Evolutionary conservation across 2,797 vertebrate species (phyloP).

Genomic region (Rhinichthys osculus): DNA sequence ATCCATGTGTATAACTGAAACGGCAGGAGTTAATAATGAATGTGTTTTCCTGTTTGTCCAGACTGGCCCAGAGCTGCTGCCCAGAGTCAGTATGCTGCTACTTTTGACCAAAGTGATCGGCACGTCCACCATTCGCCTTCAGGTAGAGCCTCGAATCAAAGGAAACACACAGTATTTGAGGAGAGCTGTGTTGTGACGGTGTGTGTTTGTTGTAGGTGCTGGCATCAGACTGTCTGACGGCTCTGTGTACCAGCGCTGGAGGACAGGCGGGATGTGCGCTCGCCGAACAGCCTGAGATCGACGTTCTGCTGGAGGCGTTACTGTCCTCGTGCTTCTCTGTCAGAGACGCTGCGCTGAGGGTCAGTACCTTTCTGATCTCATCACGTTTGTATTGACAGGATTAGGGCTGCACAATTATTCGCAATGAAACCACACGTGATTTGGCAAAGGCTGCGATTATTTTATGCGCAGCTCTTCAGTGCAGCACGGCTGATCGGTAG

Average conservation of each 20-base stretch:
- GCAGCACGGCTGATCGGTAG: no score
- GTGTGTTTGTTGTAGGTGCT: conserved; percentile 80
- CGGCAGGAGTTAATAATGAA: neutral
- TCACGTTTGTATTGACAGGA: no score
- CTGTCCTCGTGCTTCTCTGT: conserved; percentile 92
- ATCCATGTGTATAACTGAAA: neutral
- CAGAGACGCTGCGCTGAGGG: conserved; percentile 91
- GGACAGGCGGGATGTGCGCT: conserved; percentile 89
- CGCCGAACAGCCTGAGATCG: conserved; percentile 92
- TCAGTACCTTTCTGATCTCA: conserved; percentile 66
- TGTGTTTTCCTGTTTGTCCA: conserved; percentile 61
- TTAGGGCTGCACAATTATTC: no score
- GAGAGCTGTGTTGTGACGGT: neutral
- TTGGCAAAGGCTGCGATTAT: no score
- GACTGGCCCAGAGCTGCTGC: conserved; percentile 94
- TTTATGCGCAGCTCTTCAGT: no score
- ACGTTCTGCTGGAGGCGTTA: conserved; percentile 89
- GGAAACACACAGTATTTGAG: neutral
- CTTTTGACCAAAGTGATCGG: conserved; percentile 90
- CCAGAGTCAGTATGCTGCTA: conserved; percentile 90
- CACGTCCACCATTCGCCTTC: conserved; percentile 87
- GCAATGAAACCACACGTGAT: no score
- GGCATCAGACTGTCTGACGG: conserved; percentile 87
- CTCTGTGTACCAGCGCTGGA: conserved; percentile 89
- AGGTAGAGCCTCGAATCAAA: conserved; percentile 76